phyloP scores from a whole-genome alignment of 2,797 vertebrate genomes.

The Pteropus rufus region DNA sequence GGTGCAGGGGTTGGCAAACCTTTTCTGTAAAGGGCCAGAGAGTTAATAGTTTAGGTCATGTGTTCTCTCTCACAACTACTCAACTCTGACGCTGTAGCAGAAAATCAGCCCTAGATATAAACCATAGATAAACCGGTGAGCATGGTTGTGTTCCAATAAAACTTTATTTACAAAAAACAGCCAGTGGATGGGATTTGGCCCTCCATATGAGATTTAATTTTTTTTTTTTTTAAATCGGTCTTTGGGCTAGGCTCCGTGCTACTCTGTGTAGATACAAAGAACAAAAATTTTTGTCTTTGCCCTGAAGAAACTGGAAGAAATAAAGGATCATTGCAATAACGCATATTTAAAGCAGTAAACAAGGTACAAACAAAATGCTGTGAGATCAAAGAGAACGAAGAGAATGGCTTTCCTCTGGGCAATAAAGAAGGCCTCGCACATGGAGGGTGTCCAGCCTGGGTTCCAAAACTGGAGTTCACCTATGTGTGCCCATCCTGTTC shows the following conservation, averaged over 20 bases:
- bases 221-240: neutral
- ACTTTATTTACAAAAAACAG: slow-evolving; percentile 17
- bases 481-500: accelerated
- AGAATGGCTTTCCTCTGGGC: neutral
- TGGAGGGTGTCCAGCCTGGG: neutral
- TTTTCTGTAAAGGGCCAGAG: neutral
- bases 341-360: neutral
- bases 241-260: neutral
- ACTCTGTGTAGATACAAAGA: neutral
- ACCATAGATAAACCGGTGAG: neutral
- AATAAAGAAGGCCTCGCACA: neutral
- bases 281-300: slow-evolving; percentile 1
- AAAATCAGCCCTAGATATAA: neutral
- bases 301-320: neutral
- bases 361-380: neutral
- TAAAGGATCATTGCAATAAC: neutral
- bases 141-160: neutral
- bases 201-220: neutral
- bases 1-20: neutral
- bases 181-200: neutral
- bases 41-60: neutral
- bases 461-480: neutral
- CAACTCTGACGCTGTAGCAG: neutral
- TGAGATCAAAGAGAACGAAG: neutral
- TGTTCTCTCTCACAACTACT: neutral